Evolutionary conservation across 2,797 vertebrate species (phyloP), one percentile per base, ranked within the genome.

Genomic region (Syngnathus rostellatus): DNA sequence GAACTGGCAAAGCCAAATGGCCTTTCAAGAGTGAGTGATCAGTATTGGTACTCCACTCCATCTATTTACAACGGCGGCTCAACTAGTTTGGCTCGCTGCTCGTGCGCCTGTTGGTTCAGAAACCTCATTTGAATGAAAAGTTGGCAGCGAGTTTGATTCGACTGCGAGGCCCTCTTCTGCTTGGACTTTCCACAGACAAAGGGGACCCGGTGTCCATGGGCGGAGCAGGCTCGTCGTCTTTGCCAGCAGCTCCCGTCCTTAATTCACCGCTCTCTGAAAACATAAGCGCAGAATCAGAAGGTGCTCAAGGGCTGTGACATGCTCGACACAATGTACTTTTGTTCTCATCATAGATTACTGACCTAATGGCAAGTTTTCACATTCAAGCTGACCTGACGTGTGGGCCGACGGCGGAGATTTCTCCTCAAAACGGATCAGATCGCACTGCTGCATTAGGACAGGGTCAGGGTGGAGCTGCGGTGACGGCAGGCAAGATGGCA

Each of bases 61-160:
- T 43, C 67, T 70, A 87, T 83, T 88, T 88, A 70, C 67, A 25
- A 65, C 71, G 50, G 6, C 63, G 41, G 58, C 69, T 69, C 69
- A 65, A 59, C 45, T 63, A 54, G 37, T 50, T 54, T 51, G 63
- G 58, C 51, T 70, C 8, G 17, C 50, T 68, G 62, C 64, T 54
- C 14, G 12, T 21, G 23, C n/a, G 46, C 62, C 21, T 39, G 21
- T 25, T 14, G 60, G n/a, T 50, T 85, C 77, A 85, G 48, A 92
- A 91, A 82, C 91, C 80, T 69, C 92, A 87, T 7, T 92, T 89
- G 79, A 95, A 92, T n/a, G 95, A 95, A 70, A 99, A 99, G 78
- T 98, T 98, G 71, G 95, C 96, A 54, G 96, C 96, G 65, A 99
- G 87, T 84, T 92, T 96, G 65, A 98, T 92, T 87, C 92, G 91